Evolutionary conservation across 2,797 vertebrate genomes (phyloP).

Genomic region (Sitta carolinensis): DNA sequence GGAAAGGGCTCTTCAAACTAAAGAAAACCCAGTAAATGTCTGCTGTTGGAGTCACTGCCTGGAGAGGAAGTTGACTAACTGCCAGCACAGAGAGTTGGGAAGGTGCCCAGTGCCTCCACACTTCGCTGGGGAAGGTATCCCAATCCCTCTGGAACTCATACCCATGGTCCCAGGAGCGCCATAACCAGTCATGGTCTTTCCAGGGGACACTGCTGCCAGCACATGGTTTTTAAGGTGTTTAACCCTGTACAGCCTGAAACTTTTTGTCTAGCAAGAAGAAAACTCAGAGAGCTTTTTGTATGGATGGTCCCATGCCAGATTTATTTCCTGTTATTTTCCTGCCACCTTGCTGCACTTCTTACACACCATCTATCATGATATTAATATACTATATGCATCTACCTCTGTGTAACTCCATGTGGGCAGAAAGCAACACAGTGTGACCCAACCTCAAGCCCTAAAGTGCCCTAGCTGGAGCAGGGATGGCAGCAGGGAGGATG

Average conservation of each 20-base stretch:
- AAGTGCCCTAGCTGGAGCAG: not conserved
- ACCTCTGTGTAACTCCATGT: accelerated
- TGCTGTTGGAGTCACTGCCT: conserved; percentile 25
- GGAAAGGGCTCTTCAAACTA: not conserved
- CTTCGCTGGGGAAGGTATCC: not conserved
- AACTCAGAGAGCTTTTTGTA: not conserved
- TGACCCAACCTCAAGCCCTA: accelerated
- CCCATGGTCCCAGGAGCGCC: not conserved
- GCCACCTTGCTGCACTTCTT: not conserved
- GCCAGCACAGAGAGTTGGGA: not conserved
- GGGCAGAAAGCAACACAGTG: not conserved
- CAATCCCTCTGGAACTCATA: not conserved
- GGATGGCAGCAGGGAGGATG: not conserved
- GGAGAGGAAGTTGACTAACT: conserved; percentile 7
- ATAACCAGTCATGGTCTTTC: not conserved
- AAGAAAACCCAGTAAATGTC: not conserved
- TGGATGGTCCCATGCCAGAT: accelerated
- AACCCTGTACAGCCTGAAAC: not conserved
- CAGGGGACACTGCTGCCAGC: not conserved
- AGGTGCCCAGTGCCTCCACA: not conserved
- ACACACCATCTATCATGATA: not conserved
- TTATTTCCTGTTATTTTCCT: not conserved
- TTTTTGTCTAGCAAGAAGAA: not conserved
- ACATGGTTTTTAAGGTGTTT: not conserved
- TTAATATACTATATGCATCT: not conserved